Conservation (phyloP, 1,140 invertebrate genomes). For the Oppia nitens region DNA sequence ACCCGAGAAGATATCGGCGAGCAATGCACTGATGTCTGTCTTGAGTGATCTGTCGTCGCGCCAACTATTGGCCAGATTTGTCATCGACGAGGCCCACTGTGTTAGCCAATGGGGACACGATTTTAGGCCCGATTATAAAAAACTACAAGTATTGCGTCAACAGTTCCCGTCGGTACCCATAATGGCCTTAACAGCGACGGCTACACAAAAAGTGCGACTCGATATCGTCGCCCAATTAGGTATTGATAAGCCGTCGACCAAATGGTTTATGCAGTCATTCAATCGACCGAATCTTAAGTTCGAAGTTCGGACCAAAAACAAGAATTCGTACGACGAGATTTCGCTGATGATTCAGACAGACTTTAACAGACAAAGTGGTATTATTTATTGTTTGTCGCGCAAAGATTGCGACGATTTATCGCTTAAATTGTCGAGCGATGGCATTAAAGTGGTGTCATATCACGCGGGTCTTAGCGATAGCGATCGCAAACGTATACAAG, state of each 20-base stretch:
- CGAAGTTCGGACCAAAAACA: slow-evolving; percentile 54
- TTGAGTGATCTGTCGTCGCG: slow-evolving; percentile 36
- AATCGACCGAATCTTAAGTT: slow-evolving; percentile 84
- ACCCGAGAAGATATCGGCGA: slow-evolving; percentile 57
- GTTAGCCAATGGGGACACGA: slow-evolving; percentile 53
- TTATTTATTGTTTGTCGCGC: slow-evolving; percentile 84
- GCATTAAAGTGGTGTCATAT: slow-evolving; percentile 59
- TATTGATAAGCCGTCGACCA: slow-evolving; percentile 44
- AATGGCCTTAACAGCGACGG: slow-evolving; percentile 49
- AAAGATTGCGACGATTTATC: slow-evolving; percentile 68
- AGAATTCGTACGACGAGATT: slow-evolving; percentile 45
- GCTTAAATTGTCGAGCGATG: slow-evolving; percentile 39
- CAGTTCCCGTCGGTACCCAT: slow-evolving; percentile 35
- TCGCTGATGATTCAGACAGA: slow-evolving; percentile 49
- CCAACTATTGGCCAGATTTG: slow-evolving; percentile 38
- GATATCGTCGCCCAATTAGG: slow-evolving; percentile 77
- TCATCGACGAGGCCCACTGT: slow-evolving; percentile 62
- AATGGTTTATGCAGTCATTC: slow-evolving; percentile 62
- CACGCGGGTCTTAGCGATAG: slow-evolving; percentile 69
- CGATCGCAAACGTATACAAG: slow-evolving; percentile 45
- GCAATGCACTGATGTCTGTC: slow-evolving; percentile 32
- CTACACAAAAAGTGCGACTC: slow-evolving; percentile 65
- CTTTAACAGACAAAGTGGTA: slow-evolving; percentile 55
- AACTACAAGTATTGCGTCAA: slow-evolving; percentile 31
- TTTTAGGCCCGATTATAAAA: slow-evolving; percentile 44